phyloP scores from a whole-genome alignment of 1,140 invertebrate species.

The Drosophila arizonae region DNA sequence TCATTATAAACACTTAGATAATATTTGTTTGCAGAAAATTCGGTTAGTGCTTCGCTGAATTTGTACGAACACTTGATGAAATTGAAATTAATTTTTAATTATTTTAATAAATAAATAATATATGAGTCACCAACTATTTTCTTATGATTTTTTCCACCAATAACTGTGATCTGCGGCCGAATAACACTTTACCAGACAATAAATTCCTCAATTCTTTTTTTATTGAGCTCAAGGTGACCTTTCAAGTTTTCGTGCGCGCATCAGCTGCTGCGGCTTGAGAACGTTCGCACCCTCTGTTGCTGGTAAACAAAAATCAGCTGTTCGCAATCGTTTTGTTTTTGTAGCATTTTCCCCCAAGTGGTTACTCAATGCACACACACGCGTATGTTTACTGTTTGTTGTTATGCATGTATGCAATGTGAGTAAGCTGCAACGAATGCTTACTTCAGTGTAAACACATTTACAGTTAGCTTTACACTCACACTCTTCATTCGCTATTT shows the following conservation, averaged over 20 bases:
- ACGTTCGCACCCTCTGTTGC: conserved; percentile 42
- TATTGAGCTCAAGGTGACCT: conserved; percentile 76
- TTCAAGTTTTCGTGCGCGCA: conserved; percentile 68
- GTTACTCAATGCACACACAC: neutral
- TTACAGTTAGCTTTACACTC: neutral
- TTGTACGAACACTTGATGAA: neutral
- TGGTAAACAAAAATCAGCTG: conserved; percentile 75
- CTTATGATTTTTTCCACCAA: conserved; percentile 41
- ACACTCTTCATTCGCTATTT: neutral
- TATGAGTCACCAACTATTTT: conserved; percentile 43
- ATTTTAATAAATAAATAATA: conserved; percentile 1
- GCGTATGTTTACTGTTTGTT: neutral
- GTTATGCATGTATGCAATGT: neutral
- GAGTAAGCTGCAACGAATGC: neutral
- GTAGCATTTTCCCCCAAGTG: conserved; percentile 1
- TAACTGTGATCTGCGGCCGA: conserved; percentile 27
- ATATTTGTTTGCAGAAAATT: conserved; percentile 13
- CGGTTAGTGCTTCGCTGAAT: neutral
- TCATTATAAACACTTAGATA: conserved; percentile 43
- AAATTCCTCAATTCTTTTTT: conserved; percentile 57
- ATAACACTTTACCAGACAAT: conserved; percentile 64
- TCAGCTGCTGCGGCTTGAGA: conserved; percentile 57
- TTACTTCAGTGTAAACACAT: neutral
- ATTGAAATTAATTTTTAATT: neutral
- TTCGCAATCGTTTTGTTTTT: conserved; percentile 21